Percentiles rank a stretch among this genome's conserved stretches.
Evolutionary conservation across 2,113 vertebrate genomes (phyloP).

Genomic region (Pseudonaja textilis): DNA sequence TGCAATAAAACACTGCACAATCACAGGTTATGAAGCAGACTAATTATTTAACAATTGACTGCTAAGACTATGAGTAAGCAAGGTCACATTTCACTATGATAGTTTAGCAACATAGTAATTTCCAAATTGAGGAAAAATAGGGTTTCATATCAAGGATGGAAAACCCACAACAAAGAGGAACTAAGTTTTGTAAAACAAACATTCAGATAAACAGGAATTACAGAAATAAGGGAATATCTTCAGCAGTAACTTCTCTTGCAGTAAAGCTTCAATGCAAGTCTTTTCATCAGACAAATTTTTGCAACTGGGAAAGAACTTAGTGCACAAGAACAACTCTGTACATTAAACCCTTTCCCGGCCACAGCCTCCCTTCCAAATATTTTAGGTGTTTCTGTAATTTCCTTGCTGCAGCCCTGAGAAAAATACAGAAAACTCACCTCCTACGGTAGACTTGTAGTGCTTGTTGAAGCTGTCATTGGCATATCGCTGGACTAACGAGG

Average conservation of each 20-base stretch:
- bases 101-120: neutral
- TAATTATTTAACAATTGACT: neutral
- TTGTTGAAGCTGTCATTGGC: slow-evolving; percentile 81
- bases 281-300: neutral
- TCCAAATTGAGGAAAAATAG: neutral
- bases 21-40: neutral
- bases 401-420: neutral
- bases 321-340: neutral
- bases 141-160: neutral
- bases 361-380: neutral
- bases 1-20: neutral
- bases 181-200: neutral
- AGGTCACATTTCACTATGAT: neutral
- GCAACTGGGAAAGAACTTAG: neutral
- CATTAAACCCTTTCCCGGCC: neutral
- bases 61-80: neutral
- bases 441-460: slow-evolving; percentile 84
- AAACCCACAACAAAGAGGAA: slow-evolving; percentile 10
- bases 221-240: neutral
- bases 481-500: slow-evolving; percentile 81
- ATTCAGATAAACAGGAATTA: neutral
- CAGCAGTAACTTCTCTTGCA: neutral
- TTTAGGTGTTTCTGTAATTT: neutral
- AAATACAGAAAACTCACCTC: slow-evolving; percentile 71
- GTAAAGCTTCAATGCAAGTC: neutral